Conservation (phyloP, 2,113 vertebrate genomes). For the Ceratotherium simum region DNA sequence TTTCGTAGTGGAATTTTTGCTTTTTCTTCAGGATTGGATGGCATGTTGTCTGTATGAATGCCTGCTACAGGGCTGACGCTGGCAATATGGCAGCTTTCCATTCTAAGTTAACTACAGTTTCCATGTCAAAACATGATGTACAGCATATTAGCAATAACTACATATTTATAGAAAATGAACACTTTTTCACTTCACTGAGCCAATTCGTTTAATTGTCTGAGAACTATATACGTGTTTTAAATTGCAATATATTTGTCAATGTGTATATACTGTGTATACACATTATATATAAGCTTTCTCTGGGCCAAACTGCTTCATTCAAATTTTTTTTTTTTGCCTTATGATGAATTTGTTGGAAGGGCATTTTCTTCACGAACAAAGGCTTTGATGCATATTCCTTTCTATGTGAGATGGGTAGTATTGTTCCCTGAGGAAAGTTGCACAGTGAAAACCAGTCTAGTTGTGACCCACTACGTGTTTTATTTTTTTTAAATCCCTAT, state of each 20-base stretch:
- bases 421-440: conserved; percentile 83
- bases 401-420: conserved; percentile 84
- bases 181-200: conserved; percentile 86
- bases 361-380: conserved; percentile 86
- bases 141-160: conserved; percentile 90
- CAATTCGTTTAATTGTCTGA: conserved; percentile 79
- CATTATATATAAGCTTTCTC: conserved; percentile 73
- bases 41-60: conserved; percentile 72
- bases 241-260: conserved; percentile 41
- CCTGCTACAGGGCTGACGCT: conserved; percentile 62
- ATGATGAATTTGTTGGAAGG: conserved; percentile 86
- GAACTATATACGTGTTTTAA: conserved; percentile 73
- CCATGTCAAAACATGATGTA: conserved; percentile 68
- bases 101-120: conserved; percentile 51
- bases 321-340: conserved; percentile 84
- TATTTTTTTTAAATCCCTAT: conserved; percentile 60
- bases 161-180: conserved; percentile 76
- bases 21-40: conserved; percentile 69
- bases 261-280: conserved; percentile 50
- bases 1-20: conserved; percentile 74
- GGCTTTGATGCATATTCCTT: conserved; percentile 86
- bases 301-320: conserved; percentile 82
- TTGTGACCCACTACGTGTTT: conserved; percentile 89
- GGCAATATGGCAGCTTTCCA: conserved; percentile 78
- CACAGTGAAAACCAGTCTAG: conserved; percentile 87